Percentiles rank a stretch among this genome's conserved stretches.
Evolutionary conservation across 35 echinoderm and acorn worm genomes (phyloP).

Genomic region (Ophioderma brevispina): DNA sequence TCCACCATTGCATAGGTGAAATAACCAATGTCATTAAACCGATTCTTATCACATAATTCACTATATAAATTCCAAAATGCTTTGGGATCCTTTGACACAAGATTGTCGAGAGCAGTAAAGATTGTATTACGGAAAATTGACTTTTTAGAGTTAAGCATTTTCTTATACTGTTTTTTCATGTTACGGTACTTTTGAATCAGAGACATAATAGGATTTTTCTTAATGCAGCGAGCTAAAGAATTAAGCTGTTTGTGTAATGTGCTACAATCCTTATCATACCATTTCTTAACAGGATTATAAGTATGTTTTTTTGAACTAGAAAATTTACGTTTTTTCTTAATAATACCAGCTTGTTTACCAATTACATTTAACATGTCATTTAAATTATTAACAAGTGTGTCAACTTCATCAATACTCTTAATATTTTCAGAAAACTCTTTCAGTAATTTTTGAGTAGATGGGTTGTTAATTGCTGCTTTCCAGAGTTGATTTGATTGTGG

Average conservation of each 20-base stretch:
- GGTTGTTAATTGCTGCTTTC: not conserved
- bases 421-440: not conserved
- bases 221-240: constrained; percentile 5
- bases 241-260: not conserved
- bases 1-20: not conserved
- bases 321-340: not conserved
- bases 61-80: not conserved
- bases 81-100: not conserved
- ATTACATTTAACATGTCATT: not conserved
- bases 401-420: not conserved
- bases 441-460: not conserved
- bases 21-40: not conserved
- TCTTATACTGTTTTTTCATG: not conserved
- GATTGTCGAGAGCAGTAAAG: not conserved
- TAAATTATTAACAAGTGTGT: not conserved
- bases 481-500: not conserved
- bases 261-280: constrained; percentile 6
- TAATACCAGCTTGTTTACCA: not conserved
- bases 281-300: not conserved
- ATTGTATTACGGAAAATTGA: not conserved
- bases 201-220: not conserved
- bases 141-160: not conserved
- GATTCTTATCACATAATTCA: not conserved
- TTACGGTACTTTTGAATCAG: constrained; percentile 1
- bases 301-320: not conserved